These are phyloP conservation scores for Phenacoccus solenopsis DNA, from an alignment of 1,140 invertebrate genomes.

Conservation along the genomic window DNA sequence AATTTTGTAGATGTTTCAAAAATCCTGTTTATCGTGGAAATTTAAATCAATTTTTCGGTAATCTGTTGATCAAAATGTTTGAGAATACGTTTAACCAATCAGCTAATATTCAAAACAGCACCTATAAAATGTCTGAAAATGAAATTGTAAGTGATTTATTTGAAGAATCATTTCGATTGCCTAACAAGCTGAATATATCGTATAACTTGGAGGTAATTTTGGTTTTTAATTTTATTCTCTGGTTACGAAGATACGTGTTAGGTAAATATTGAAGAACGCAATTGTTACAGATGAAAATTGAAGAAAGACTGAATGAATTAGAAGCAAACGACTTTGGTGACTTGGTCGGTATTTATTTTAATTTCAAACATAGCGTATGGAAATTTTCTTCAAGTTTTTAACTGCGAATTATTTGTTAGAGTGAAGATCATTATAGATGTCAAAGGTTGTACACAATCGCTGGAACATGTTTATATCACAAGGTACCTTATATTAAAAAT, in stretches of 20 bases:
- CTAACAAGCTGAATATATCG: slow-evolving; percentile 39
- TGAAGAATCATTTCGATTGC: background rate
- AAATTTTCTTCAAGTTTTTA: background rate
- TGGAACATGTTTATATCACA: slow-evolving; percentile 45
- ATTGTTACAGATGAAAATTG: slow-evolving; percentile 47
- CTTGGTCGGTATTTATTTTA: slow-evolving; percentile 19
- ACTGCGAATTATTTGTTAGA: slow-evolving; percentile 27
- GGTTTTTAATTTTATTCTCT: background rate
- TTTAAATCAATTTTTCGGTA: slow-evolving; percentile 43
- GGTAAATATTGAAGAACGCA: background rate
- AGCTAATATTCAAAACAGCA: slow-evolving; percentile 37
- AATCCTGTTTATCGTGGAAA: slow-evolving; percentile 31
- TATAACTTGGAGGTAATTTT: slow-evolving; percentile 43
- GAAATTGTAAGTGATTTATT: background rate
- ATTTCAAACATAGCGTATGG: too few species aligned
- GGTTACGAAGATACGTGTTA: background rate
- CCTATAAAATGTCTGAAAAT: slow-evolving; percentile 31
- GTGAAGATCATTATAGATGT: slow-evolving; percentile 60
- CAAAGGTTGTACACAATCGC: slow-evolving; percentile 62
- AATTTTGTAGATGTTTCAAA: slow-evolving; percentile 37
- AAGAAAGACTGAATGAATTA: slow-evolving; percentile 63
- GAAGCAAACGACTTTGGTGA: slow-evolving; percentile 69
- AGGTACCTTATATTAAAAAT: slow-evolving; percentile 22
- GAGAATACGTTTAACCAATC: slow-evolving; percentile 28
- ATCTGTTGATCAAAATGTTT: slow-evolving; percentile 34